A percentile compares a stretch with the other conserved stretches of the same genome.
Evolutionary conservation across 2,888 invertebrate species (phyloP).

Genomic region (Caenorhabditis macrosperma): DNA sequence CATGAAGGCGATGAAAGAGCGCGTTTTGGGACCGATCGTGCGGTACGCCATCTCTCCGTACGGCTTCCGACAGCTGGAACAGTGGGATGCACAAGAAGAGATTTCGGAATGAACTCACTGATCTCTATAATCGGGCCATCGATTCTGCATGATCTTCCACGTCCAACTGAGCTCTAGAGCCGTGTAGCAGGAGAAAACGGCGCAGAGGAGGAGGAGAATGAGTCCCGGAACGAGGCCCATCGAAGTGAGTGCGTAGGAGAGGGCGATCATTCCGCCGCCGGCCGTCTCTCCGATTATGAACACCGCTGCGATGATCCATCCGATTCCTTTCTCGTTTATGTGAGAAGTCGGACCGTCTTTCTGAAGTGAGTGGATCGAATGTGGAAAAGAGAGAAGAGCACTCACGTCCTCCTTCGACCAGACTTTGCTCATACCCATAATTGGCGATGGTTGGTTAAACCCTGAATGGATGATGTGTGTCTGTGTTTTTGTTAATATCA

Average conservation of each 20-base stretch:
- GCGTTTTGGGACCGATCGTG: conserved; percentile 59
- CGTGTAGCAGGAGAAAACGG: conserved; percentile 51
- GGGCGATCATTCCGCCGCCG: conserved; percentile 66
- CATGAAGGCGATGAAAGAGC: conserved; percentile 58
- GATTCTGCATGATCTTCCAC: conserved; percentile 66
- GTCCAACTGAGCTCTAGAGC: conserved; percentile 58
- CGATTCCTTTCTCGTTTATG: conserved; percentile 60
- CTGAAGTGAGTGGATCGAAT: background rate
- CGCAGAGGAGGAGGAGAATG: conserved; percentile 47
- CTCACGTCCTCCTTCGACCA: conserved; percentile 48
- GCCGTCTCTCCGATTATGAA: conserved; percentile 67
- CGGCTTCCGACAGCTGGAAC: conserved; percentile 62
- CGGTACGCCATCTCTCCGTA: conserved; percentile 66
- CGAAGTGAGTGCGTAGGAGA: conserved; percentile 56
- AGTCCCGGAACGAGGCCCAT: conserved; percentile 58
- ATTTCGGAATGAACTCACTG: conserved; percentile 31
- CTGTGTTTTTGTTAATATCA: conserved; percentile 12
- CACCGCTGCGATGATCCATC: conserved; percentile 61
- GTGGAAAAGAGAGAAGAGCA: background rate
- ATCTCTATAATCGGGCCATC: conserved; percentile 62
- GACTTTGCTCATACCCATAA: conserved; percentile 51
- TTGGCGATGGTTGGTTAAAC: conserved; percentile 14
- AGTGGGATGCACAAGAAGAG: background rate
- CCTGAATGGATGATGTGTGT: conserved; percentile 5
- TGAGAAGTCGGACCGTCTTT: conserved; percentile 52